Conservation (phyloP, 2,113 vertebrate species). For the Ictalurus punctatus region DNA sequence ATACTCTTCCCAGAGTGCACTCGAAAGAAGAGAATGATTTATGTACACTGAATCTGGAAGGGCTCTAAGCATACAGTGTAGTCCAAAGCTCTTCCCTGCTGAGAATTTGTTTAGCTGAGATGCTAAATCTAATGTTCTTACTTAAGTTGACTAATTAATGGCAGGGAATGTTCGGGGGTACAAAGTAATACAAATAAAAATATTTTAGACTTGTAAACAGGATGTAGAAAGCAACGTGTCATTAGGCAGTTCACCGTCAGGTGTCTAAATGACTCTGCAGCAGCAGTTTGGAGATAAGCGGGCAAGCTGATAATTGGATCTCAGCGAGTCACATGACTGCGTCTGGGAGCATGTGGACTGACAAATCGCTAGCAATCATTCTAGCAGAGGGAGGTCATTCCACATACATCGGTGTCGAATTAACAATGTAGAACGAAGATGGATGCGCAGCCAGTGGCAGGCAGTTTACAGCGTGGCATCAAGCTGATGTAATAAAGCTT, state of each 20-base stretch:
- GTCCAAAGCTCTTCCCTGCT: constrained; percentile 32
- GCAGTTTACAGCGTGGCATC: constrained; percentile 34
- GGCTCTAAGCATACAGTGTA: constrained; percentile 23
- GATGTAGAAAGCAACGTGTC: constrained; percentile 25
- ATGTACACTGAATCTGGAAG: constrained; percentile 21
- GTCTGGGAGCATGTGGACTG: constrained; percentile 35
- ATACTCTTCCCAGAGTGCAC: neutral
- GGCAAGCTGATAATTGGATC: constrained; percentile 50
- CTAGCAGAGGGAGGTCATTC: constrained; percentile 51
- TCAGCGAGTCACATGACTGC: constrained; percentile 39
- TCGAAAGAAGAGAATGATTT: constrained; percentile 36
- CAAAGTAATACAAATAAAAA: constrained; percentile 25
- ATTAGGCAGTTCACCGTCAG: constrained; percentile 47
- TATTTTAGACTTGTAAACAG: constrained; percentile 27
- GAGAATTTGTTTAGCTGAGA: constrained; percentile 48
- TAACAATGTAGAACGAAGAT: constrained; percentile 50
- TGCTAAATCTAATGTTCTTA: constrained; percentile 40
- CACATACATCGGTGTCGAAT: constrained; percentile 50
- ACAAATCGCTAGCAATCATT: constrained; percentile 53
- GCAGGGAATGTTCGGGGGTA: constrained; percentile 5
- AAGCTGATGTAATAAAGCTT: constrained; percentile 42
- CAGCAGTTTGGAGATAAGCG: constrained; percentile 42
- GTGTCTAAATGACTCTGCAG: constrained; percentile 44
- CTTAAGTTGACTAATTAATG: constrained; percentile 47
- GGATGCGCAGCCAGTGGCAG: constrained; percentile 44